Percentiles rank a stretch among this genome's conserved stretches.
These are phyloP conservation scores for Petrolisthes manimaculis DNA, from an alignment of 2,888 invertebrate genomes.

Conservation along the genomic window DNA sequence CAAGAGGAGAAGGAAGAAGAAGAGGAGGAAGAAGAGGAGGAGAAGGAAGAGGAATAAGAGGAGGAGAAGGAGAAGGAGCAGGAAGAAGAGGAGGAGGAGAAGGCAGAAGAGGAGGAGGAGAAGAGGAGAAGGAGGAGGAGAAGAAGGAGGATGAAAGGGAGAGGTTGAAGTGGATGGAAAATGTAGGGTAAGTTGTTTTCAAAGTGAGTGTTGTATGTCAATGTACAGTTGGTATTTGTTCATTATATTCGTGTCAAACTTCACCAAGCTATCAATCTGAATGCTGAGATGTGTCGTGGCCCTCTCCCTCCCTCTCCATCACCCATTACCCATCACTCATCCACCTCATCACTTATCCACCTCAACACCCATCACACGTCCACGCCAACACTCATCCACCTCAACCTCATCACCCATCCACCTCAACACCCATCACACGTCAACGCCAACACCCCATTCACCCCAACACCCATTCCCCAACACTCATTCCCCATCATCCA, in stretches of 20 bases:
- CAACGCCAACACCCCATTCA: not conserved
- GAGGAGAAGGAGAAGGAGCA: too few relatives aligned
- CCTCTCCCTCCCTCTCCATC: not conserved
- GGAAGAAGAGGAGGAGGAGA: not conserved
- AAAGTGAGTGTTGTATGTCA: too few relatives aligned
- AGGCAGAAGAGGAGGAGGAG: not conserved
- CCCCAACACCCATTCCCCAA: not conserved
- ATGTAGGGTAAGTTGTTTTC: too few relatives aligned
- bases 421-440: not conserved
- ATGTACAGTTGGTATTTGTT: too few relatives aligned
- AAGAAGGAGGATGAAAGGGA: not conserved
- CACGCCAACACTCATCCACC: not conserved
- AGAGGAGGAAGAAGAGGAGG: not conserved
- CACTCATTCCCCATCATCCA: not conserved
- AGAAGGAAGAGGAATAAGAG: not conserved
- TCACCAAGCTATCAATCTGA: too few relatives aligned
- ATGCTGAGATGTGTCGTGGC: too few relatives aligned
- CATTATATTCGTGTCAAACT: too few relatives aligned
- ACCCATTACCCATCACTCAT: not conserved
- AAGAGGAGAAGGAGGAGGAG: slow-evolving; percentile 13
- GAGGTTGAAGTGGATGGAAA: not conserved
- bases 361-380: not conserved
- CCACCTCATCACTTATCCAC: not conserved
- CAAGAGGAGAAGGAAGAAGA: not conserved
- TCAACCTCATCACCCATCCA: not conserved